Evolutionary conservation across 2,888 invertebrate species (phyloP).

Genomic region (Harpalus rubripes): DNA sequence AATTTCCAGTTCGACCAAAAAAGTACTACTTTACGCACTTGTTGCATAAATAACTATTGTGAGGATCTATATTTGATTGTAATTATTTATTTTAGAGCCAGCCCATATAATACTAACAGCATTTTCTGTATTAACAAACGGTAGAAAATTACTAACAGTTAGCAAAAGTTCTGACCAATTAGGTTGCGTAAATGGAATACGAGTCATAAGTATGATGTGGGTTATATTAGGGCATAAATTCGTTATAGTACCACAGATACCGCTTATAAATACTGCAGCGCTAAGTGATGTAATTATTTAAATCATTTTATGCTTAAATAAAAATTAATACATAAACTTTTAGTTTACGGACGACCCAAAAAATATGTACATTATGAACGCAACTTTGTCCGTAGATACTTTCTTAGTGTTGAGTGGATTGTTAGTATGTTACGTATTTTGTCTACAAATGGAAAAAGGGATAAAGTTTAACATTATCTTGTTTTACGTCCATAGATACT

Average conservation of each 20-base stretch:
- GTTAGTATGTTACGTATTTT: slow-evolving; percentile 78
- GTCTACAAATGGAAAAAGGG: slow-evolving; percentile 73
- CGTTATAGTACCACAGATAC: background rate
- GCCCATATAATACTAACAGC: slow-evolving; percentile 68
- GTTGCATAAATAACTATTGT: no score
- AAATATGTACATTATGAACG: slow-evolving; percentile 75
- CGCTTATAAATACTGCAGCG: background rate
- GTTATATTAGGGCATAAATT: slow-evolving; percentile 76
- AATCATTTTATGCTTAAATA: background rate
- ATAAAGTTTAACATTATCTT: slow-evolving; percentile 73
- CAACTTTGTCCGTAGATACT: slow-evolving; percentile 81
- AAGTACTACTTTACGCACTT: no score
- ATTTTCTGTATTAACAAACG: slow-evolving; percentile 78
- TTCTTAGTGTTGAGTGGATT: slow-evolving; percentile 83
- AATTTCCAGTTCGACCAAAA: no score
- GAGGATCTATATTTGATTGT: no score
- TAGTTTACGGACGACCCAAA: slow-evolving; percentile 73
- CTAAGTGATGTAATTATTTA: slow-evolving; percentile 62
- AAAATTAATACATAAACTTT: slow-evolving; percentile 65
- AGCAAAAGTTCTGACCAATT: slow-evolving; percentile 74
- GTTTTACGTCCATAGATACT: slow-evolving; percentile 76
- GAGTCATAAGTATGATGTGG: slow-evolving; percentile 79
- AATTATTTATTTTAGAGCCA: slow-evolving; percentile 70
- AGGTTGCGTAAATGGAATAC: slow-evolving; percentile 77
- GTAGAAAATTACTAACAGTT: slow-evolving; percentile 75